These are phyloP conservation scores for Hyla sarda DNA, from an alignment of 2,113 vertebrate genomes.

Conservation along the genomic window DNA sequence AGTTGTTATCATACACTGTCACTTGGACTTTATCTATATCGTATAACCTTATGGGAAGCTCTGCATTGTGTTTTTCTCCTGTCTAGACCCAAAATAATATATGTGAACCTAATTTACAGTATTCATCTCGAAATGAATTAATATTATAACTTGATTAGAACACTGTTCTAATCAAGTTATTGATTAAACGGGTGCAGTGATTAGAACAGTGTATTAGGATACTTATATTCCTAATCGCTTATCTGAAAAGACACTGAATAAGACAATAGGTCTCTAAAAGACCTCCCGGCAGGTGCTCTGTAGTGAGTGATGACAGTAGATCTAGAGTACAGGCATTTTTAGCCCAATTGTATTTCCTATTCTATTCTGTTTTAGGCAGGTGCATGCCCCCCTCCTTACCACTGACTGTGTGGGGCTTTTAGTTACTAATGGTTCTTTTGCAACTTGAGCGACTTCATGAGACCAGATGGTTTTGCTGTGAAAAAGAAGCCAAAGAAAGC, in stretches of 20 bases:
- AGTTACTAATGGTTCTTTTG: conserved; percentile 11
- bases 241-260: conserved; percentile 12
- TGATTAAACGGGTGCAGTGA: too few relatives aligned
- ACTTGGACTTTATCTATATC: too few relatives aligned
- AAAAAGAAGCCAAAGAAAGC: conserved; percentile 12
- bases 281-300: neutral
- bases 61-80: too few relatives aligned
- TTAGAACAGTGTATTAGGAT: neutral
- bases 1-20: too few relatives aligned
- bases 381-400: neutral
- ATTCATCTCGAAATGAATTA: neutral
- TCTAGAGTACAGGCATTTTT: conserved; percentile 17
- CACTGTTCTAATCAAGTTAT: too few relatives aligned
- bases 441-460: conserved; percentile 20
- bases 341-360: conserved; percentile 5
- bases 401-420: neutral
- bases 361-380: conserved; percentile 15
- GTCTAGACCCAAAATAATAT: too few relatives aligned
- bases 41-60: too few relatives aligned
- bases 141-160: neutral
- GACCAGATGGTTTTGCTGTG: conserved; percentile 29
- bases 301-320: neutral
- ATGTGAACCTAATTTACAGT: too few relatives aligned
- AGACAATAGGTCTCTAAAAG: conserved; percentile 15
- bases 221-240: neutral